Conservation (phyloP, 2,888 invertebrate genomes). For the Aphodius granarius region DNA sequence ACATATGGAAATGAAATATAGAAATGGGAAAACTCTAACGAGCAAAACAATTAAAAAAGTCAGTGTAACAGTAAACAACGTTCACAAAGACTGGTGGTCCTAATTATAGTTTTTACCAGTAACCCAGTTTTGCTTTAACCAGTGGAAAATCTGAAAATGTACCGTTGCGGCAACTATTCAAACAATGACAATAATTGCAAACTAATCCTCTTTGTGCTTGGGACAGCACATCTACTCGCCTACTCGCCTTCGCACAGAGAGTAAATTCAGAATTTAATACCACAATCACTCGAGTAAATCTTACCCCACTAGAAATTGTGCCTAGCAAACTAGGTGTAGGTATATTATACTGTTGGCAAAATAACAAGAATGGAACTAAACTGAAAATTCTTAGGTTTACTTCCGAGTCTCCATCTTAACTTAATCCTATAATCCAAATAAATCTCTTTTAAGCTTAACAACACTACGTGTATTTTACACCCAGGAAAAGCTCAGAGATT, state of each 20-base stretch:
- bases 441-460: background rate
- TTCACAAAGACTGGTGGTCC: too few relatives aligned
- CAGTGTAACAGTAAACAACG: too few relatives aligned
- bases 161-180: background rate
- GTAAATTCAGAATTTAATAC: background rate
- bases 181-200: background rate
- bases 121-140: background rate
- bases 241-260: background rate
- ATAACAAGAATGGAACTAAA: background rate
- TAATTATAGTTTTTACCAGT: too few relatives aligned
- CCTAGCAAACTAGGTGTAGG: background rate
- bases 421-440: too few relatives aligned
- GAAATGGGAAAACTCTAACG: too few relatives aligned
- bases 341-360: background rate
- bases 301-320: background rate
- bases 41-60: too few relatives aligned
- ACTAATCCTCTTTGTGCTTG: background rate
- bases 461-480: too few relatives aligned
- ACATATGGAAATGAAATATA: too few relatives aligned
- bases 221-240: background rate
- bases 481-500: too few relatives aligned
- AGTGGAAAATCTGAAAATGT: background rate
- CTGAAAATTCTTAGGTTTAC: background rate
- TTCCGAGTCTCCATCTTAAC: background rate
- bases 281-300: background rate